These are phyloP conservation scores for Rallus limicola DNA, from an alignment of 2,113 vertebrate genomes.

Conservation along the genomic window DNA sequence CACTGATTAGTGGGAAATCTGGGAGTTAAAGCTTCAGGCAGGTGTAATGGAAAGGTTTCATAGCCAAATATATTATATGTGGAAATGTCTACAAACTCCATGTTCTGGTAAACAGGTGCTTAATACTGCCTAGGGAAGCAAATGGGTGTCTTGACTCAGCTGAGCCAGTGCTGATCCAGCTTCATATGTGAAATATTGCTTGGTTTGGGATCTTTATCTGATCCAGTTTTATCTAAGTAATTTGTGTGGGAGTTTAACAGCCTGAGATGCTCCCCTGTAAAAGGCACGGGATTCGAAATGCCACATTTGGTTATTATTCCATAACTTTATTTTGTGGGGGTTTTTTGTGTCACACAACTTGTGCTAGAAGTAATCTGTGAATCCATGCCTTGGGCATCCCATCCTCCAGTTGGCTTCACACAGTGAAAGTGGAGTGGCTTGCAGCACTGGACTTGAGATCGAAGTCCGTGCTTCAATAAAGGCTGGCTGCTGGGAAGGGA, in stretches of 20 bases:
- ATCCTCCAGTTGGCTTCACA: neutral
- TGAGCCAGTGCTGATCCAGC: neutral
- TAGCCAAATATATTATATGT: neutral
- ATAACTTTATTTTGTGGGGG: neutral
- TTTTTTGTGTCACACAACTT: neutral
- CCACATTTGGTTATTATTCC: neutral
- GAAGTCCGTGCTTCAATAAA: neutral
- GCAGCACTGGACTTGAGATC: neutral
- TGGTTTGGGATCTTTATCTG: neutral
- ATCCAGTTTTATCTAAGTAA: conserved; percentile 11
- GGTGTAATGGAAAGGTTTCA: neutral
- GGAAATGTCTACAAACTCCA: neutral
- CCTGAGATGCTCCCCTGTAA: conserved; percentile 26
- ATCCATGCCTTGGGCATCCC: neutral
- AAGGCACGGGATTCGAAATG: conserved; percentile 29
- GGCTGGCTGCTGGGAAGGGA: neutral
- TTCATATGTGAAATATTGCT: neutral
- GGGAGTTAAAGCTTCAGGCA: neutral
- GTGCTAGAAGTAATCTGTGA: neutral
- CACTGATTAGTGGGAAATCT: neutral
- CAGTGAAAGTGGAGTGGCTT: neutral
- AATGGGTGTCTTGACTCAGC: neutral
- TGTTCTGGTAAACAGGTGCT: neutral
- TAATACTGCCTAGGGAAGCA: neutral
- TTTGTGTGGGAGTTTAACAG: neutral